Percentiles rank a stretch among this genome's conserved stretches.
Evolutionary conservation across 2,113 vertebrate genomes (phyloP).

Genomic region (Atherinomorus stipes): DNA sequence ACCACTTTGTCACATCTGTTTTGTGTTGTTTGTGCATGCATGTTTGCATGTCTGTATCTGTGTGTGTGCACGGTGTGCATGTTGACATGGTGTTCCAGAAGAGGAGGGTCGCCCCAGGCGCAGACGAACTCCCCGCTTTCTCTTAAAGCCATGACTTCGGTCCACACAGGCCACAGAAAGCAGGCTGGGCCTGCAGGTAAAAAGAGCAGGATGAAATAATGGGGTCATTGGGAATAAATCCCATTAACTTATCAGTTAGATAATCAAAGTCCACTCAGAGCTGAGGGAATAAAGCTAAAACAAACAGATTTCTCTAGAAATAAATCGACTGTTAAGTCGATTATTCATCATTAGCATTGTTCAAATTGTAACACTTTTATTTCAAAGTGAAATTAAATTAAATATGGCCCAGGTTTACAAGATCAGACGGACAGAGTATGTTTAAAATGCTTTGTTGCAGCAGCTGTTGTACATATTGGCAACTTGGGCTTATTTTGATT

Average conservation of each 20-base stretch:
- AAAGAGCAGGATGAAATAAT: constrained; percentile 7
- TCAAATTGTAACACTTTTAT: not conserved
- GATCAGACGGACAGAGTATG: not conserved
- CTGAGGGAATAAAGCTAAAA: not conserved
- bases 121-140: constrained; percentile 84
- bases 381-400: not conserved
- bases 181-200: constrained; percentile 81
- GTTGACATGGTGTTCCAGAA: constrained; percentile 69
- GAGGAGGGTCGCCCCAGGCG: constrained; percentile 81
- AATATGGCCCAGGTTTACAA: not conserved
- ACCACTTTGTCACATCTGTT: constrained; percentile 54
- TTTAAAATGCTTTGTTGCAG: not conserved
- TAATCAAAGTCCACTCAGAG: not conserved
- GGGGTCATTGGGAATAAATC: not conserved
- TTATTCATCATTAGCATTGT: not conserved
- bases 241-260: not conserved
- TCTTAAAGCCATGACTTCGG: constrained; percentile 83
- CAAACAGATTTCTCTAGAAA: not conserved
- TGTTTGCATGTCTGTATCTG: constrained; percentile 39
- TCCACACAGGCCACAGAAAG: constrained; percentile 75
- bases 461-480: not conserved
- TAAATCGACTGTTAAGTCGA: too few species aligned
- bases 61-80: constrained; percentile 42
- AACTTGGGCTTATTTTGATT: not conserved
- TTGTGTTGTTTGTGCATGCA: constrained; percentile 49